Evolutionary conservation across 2,113 vertebrate genomes (phyloP).

Genomic region (Oncorhynchus kisutch): DNA sequence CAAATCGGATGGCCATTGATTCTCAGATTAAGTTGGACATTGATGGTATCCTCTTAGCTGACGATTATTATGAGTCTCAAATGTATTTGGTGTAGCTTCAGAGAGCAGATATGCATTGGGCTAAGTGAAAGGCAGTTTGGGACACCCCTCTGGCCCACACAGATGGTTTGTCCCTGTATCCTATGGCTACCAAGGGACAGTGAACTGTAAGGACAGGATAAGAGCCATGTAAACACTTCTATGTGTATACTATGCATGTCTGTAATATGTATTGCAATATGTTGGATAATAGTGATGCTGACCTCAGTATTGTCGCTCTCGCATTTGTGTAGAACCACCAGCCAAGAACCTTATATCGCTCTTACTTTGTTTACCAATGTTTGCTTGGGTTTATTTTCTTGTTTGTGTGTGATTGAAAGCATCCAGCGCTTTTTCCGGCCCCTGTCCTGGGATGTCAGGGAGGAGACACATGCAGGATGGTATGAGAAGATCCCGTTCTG

Average conservation of each 20-base stretch:
- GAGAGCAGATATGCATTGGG: neutral
- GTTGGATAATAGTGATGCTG: constrained; percentile 12
- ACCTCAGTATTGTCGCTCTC: constrained; percentile 36
- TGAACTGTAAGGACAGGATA: constrained; percentile 21
- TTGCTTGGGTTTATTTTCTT: constrained; percentile 52
- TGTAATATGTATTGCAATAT: constrained; percentile 10
- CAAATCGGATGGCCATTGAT: constrained; percentile 23
- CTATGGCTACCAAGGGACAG: constrained; percentile 32
- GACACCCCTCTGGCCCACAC: constrained; percentile 1
- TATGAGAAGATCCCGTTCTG: neutral
- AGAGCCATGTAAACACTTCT: constrained; percentile 37
- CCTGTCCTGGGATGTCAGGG: constrained; percentile 36
- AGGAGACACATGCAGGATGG: constrained; percentile 9
- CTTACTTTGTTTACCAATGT: constrained; percentile 47
- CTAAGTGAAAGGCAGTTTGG: neutral
- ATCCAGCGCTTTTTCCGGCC: constrained; percentile 7
- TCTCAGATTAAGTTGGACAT: constrained; percentile 47
- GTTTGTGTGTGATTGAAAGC: constrained; percentile 29
- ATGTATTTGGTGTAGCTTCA: constrained; percentile 32
- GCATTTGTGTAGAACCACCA: constrained; percentile 21
- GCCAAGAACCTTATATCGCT: constrained; percentile 31
- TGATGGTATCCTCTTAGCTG: constrained; percentile 27
- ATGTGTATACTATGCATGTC: neutral
- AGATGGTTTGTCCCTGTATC: constrained; percentile 25
- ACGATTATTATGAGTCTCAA: constrained; percentile 16